These are phyloP conservation scores for Panthera tigris DNA, from an alignment of 2,113 vertebrate species.

Conservation along the genomic window DNA sequence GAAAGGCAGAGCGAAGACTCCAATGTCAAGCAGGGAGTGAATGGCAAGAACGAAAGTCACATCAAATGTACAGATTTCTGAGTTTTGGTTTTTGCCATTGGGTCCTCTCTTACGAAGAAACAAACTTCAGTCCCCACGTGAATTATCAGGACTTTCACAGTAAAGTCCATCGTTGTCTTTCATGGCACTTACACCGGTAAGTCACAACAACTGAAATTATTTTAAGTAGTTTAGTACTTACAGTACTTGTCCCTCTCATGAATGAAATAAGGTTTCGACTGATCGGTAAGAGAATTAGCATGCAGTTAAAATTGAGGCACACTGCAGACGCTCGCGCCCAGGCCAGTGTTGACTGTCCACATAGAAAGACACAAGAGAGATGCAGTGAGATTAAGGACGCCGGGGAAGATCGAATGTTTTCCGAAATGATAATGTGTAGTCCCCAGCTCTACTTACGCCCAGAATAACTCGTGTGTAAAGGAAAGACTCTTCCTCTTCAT, in stretches of 20 bases:
- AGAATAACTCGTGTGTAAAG: conserved; percentile 87
- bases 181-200: neutral
- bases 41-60: neutral
- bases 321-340: conserved; percentile 90
- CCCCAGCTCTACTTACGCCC: conserved; percentile 86
- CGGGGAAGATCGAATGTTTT: conserved; percentile 36
- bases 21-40: neutral
- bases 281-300: conserved; percentile 88
- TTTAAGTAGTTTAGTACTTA: conserved; percentile 80
- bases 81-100: neutral
- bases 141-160: neutral
- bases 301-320: conserved; percentile 90
- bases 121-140: neutral
- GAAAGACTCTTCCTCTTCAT: conserved; percentile 85
- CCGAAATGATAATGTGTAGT: neutral
- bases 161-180: neutral
- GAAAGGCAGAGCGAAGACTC: neutral
- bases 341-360: conserved; percentile 85
- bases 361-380: conserved; percentile 64
- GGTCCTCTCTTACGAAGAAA: neutral
- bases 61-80: neutral
- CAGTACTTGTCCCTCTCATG: conserved; percentile 84
- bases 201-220: neutral
- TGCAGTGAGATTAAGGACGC: conserved; percentile 42
- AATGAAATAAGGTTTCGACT: conserved; percentile 88